Percentiles rank a stretch among this genome's conserved stretches.
Evolutionary conservation across 2,797 vertebrate species (phyloP).

Genomic region (Etheostoma perlongum): DNA sequence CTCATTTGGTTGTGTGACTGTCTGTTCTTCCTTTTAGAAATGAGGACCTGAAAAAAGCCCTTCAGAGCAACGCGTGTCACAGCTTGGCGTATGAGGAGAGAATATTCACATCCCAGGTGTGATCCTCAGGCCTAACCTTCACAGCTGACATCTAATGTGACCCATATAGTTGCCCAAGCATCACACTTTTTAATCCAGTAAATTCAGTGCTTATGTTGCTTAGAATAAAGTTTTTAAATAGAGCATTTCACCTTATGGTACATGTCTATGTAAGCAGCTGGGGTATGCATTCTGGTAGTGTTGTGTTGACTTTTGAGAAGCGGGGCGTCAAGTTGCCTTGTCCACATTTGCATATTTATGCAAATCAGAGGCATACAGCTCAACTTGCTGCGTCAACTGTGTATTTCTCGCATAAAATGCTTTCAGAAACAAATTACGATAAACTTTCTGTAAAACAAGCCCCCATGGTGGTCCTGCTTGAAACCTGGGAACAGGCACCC

Average conservation of each 20-base stretch:
- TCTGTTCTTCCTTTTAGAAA: constrained; percentile 78
- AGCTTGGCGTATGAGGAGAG: constrained; percentile 84
- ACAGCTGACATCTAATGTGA: constrained; percentile 32
- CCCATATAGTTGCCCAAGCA: constrained; percentile 16
- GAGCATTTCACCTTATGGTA: neutral
- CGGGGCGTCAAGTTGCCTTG: too few relatives aligned
- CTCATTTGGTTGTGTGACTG: neutral
- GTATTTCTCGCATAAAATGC: too few relatives aligned
- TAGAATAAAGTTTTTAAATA: neutral
- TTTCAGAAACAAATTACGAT: too few relatives aligned
- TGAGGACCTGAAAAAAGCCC: constrained; percentile 83
- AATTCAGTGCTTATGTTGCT: constrained; percentile 12
- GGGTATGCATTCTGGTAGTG: too few relatives aligned
- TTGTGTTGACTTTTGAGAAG: too few relatives aligned
- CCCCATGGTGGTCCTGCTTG: too few relatives aligned
- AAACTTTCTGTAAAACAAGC: too few relatives aligned
- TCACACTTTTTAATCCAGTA: constrained; percentile 8
- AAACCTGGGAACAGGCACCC: too few relatives aligned
- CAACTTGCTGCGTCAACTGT: too few relatives aligned
- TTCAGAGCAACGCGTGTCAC: constrained; percentile 82
- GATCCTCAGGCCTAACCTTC: constrained; percentile 28
- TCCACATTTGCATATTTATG: too few relatives aligned
- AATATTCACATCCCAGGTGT: constrained; percentile 85
- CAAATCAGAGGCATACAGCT: too few relatives aligned
- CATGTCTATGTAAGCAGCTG: too few relatives aligned